Evolutionary conservation across 2,888 invertebrate genomes (phyloP), one percentile per base, ranked within the genome.

Genomic region (Helleia helle): DNA sequence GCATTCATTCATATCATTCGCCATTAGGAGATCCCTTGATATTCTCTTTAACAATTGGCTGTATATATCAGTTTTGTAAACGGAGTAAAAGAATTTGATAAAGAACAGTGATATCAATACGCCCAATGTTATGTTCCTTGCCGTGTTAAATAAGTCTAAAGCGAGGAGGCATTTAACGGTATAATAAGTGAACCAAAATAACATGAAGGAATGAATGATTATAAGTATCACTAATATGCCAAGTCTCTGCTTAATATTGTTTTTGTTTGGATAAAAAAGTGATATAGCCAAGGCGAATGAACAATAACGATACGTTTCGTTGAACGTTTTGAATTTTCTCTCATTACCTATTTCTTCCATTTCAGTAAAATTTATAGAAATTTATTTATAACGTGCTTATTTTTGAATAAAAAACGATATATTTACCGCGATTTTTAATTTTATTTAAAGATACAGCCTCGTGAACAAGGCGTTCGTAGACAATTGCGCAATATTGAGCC

Each of bases 241-340:
- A 2, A 41, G 28, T 49, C 71, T 60, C 29, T 47, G 54, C 0
- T 51, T 34, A n/a, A 47, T 3, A 4, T 63, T 73, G 1, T 43
- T 46, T 42, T 54, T 58, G 40, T 75, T 77, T 1, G 77, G 76
- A 36, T 75, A 76, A 0, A 76, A 51, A 4, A 70, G 57, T 17
- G 65, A 62, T 7, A 70, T 44, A 1, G 68, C 71, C 4, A 76
- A 49, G 0, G 64, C 61, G 41, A 75, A 72, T 2, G 72, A 58
- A 41, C 74, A 75, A 9, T 63, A 44, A 17, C 57, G 53, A 38
- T 59, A 77, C 0, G 73, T 76, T 42, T 68, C 65, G 36, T 70
- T 54, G 17, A 77, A 76, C 0, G 51, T 44, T 52, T 67, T 68
- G 38, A 63, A 72, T 49, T 66, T 69, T 36, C 12, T 34, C 34